A percentile compares a stretch with the other conserved stretches of the same genome.
Conservation (phyloP, 2,113 vertebrate genomes). For the Leuciscus idus region DNA sequence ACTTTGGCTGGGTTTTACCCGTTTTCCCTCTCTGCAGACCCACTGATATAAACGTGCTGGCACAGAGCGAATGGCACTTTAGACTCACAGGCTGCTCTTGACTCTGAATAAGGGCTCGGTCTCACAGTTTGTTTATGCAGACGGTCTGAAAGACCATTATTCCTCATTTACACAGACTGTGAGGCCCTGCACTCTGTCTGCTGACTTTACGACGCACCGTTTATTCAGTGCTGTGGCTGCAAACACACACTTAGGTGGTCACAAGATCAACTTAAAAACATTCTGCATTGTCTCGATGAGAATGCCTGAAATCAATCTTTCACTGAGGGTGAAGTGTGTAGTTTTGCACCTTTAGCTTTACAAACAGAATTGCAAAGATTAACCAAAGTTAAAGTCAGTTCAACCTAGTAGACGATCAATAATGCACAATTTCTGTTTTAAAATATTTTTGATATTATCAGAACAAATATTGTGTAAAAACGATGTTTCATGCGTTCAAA, state of each 20-base stretch:
- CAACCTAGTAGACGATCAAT: not conserved
- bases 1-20: not conserved
- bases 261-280: not conserved
- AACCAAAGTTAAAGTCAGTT: not conserved
- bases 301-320: not conserved
- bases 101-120: conserved; percentile 50
- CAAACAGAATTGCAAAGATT: not conserved
- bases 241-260: conserved; percentile 15
- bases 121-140: conserved; percentile 44
- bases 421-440: not conserved
- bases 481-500: not conserved
- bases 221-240: conserved; percentile 42
- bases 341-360: not conserved
- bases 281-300: not conserved
- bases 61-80: conserved; percentile 20
- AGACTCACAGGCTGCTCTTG: conserved; percentile 38
- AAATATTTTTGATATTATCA: not conserved
- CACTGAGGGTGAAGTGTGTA: not conserved
- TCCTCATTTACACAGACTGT: conserved; percentile 50
- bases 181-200: conserved; percentile 43
- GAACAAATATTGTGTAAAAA: not conserved
- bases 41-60: conserved; percentile 14
- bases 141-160: conserved; percentile 44
- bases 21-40: conserved; percentile 4
- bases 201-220: conserved; percentile 56